Conservation (phyloP, 2,888 invertebrate genomes). For the Caenorhabditis angaria region DNA sequence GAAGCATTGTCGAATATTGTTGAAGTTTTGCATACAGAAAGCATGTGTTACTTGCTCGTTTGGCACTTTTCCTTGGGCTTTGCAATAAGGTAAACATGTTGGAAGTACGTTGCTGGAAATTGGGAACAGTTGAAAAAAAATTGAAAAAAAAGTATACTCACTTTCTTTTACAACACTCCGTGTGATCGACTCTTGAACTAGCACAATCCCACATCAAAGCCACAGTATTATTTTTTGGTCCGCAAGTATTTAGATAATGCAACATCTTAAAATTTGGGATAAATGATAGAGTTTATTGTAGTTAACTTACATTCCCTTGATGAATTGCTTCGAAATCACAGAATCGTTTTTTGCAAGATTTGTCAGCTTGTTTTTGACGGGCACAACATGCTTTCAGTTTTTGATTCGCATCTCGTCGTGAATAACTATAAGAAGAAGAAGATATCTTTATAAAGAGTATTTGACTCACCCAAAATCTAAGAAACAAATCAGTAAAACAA, state of each 20-base stretch:
- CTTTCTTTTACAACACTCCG: slow-evolving; percentile 67
- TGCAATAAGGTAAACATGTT: slow-evolving; percentile 64
- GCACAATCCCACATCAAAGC: slow-evolving; percentile 69
- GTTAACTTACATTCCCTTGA: slow-evolving; percentile 60
- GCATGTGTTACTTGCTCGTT: slow-evolving; percentile 66
- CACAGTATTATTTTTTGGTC: slow-evolving; percentile 63
- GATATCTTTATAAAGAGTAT: neutral
- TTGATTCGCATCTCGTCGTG: slow-evolving; percentile 54
- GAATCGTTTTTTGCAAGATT: slow-evolving; percentile 64
- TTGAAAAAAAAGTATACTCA: slow-evolving; percentile 28
- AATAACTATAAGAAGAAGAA: neutral
- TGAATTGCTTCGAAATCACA: slow-evolving; percentile 67
- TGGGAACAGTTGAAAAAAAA: too few species aligned
- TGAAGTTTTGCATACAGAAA: slow-evolving; percentile 65
- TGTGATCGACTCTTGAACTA: slow-evolving; percentile 64
- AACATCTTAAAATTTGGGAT: slow-evolving; percentile 45
- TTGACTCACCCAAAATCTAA: neutral
- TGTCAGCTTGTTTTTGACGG: slow-evolving; percentile 65
- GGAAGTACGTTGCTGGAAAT: slow-evolving; percentile 56
- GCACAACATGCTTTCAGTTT: slow-evolving; percentile 68
- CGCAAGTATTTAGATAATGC: slow-evolving; percentile 62
- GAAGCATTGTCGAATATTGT: slow-evolving; percentile 67
- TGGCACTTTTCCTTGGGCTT: slow-evolving; percentile 55
- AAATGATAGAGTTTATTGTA: neutral
- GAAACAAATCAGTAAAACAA: neutral